Evolutionary conservation across 2,888 invertebrate genomes (phyloP), one percentile per base, ranked within the genome.

Genomic region (Holacanthella duospinosa): DNA sequence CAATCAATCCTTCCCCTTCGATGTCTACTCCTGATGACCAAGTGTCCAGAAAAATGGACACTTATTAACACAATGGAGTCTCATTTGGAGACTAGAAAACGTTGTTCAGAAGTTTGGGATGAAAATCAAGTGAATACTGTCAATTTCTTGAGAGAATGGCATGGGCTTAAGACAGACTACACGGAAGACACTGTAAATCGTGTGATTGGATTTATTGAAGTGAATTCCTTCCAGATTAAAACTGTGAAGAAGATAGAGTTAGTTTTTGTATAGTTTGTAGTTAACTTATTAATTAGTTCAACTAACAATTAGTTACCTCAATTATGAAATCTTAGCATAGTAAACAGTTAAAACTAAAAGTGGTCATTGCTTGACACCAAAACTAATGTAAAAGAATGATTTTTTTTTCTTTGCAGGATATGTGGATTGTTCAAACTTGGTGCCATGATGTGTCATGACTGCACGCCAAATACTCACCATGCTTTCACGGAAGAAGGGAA

Each of bases 1-100:
- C 84, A 85, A 75, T 82, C 83, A 25, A 84, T 87, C 57, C 79
- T 83, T 44, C 84, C 86, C 1, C 75, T 87, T 1, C 80, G 87
- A 70, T 84, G 83, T 29, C 76, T 87, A 65, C 77, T 86, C 44
- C 77, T 87, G 73, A 82, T 82, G 71, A 75, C 78, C 57, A 77
- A 77, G 0, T 80, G 83, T 70, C 82, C 82, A 0, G 77, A 77
- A 29, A 80, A 82, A 71, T 83, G 77, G 74, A 80, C 82, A 64
- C 78, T 78, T 44, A 76, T 85, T 27, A 76, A 82, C 73, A 79
- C 76, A 60, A 74, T 85, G 43, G 81, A 84, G 74, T 81, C 82
- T 25, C 86, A 87, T 77, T 75, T 85, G 25, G 81, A 85, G 60
- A 80, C 83, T 43, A 81, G 85, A 59, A 77, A 80, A 43, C 78